Conservation (phyloP, 2,113 vertebrate species). For the Laterallus jamaicensis region DNA sequence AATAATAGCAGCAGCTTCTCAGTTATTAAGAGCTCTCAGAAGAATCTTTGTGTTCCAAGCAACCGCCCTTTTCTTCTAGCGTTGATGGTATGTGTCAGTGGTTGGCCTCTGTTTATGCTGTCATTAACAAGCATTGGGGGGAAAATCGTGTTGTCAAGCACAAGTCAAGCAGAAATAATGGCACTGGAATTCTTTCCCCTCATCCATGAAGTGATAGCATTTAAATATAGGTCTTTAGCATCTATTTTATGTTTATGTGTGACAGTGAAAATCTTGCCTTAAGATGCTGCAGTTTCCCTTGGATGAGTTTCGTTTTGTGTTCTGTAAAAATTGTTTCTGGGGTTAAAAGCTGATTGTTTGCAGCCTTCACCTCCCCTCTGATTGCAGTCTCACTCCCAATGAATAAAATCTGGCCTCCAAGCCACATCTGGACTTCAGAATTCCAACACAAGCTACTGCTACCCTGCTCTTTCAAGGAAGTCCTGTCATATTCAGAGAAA, state of each 20-base stretch:
- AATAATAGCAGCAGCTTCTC: neutral
- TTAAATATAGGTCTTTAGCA: neutral
- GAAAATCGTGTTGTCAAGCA: neutral
- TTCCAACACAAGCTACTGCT: neutral
- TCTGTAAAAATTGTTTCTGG: neutral
- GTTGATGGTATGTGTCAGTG: neutral
- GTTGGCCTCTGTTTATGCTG: neutral
- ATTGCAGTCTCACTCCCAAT: neutral
- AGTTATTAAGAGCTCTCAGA: neutral
- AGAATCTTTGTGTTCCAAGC: neutral
- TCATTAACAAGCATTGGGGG: neutral
- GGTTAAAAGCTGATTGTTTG: neutral
- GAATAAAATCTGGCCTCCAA: neutral
- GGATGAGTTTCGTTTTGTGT: neutral
- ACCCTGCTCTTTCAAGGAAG: neutral
- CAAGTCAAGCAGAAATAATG: slow-evolving; percentile 20
- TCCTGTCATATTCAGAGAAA: rapidly evolving
- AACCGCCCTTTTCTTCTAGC: neutral
- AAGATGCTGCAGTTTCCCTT: neutral
- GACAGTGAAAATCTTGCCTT: neutral
- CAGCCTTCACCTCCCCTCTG: neutral
- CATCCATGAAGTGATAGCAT: neutral
- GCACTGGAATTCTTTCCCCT: neutral
- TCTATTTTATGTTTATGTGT: neutral
- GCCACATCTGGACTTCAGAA: neutral